phyloP scores from a whole-genome alignment of 2,113 vertebrate genomes.

The Pongo pygmaeus region DNA sequence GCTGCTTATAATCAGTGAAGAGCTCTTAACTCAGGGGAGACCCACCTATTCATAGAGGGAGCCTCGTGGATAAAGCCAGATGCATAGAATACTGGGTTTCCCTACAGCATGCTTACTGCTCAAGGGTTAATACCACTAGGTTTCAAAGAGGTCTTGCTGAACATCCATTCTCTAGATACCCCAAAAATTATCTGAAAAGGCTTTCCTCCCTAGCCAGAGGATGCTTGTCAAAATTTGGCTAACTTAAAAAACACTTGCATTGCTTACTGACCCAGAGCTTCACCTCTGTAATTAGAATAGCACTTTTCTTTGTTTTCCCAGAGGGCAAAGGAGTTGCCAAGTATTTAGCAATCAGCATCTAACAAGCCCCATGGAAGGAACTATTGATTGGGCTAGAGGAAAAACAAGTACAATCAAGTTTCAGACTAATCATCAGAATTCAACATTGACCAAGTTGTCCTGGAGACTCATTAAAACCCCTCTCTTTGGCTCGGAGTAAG shows the following conservation, averaged over 20 bases:
- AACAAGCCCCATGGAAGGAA: slow-evolving; percentile 57
- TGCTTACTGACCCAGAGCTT: slow-evolving; percentile 22
- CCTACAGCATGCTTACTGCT: background rate
- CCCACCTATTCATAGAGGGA: background rate
- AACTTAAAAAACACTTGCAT: background rate
- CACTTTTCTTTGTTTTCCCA: slow-evolving; percentile 50
- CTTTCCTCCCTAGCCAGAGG: background rate
- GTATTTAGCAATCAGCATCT: slow-evolving; percentile 57
- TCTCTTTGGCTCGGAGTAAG: slow-evolving; percentile 27
- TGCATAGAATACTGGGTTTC: background rate
- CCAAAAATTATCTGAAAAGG: background rate
- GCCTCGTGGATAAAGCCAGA: background rate
- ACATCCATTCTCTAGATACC: background rate
- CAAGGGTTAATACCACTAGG: background rate
- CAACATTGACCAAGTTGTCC: background rate
- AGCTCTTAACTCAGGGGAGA: background rate
- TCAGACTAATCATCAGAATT: slow-evolving; percentile 52
- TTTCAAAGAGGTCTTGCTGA: background rate
- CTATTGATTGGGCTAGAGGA: slow-evolving; percentile 56
- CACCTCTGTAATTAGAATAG: slow-evolving; percentile 47
- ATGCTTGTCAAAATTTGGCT: background rate
- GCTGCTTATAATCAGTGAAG: background rate
- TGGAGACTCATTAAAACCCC: slow-evolving; percentile 10
- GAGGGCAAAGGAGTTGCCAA: slow-evolving; percentile 41
- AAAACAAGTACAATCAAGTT: slow-evolving; percentile 65